A percentile compares a stretch with the other conserved stretches of the same genome.
Conservation (phyloP, 2,113 vertebrate genomes). For the Otus sunia region DNA sequence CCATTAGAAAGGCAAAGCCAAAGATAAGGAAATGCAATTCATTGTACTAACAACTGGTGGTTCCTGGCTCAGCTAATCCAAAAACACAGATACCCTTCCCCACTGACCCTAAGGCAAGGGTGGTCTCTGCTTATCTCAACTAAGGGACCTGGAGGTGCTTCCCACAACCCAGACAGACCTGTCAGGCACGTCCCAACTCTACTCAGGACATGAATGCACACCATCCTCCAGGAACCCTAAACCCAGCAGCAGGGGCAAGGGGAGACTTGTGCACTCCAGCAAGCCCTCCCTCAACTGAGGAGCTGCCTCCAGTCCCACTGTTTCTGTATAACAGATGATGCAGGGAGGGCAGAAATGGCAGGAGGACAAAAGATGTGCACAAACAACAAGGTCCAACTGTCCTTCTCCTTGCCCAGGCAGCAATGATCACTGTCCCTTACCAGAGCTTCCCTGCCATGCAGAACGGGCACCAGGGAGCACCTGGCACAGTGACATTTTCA, state of each 20-base stretch:
- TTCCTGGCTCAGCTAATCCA: neutral
- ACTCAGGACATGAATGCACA: fast-evolving
- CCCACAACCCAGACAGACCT: neutral
- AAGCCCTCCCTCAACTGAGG: neutral
- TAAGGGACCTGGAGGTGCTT: neutral
- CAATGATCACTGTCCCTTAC: neutral
- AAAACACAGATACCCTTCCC: neutral
- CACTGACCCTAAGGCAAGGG: fast-evolving
- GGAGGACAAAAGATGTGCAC: neutral
- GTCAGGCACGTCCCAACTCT: fast-evolving
- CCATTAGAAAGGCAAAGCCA: neutral
- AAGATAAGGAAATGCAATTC: neutral
- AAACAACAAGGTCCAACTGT: neutral
- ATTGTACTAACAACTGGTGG: neutral
- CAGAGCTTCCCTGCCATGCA: neutral
- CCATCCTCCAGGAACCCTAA: neutral
- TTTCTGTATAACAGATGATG: neutral
- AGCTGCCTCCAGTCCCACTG: neutral
- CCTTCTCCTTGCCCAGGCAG: neutral
- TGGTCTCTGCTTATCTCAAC: neutral
- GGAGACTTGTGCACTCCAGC: neutral
- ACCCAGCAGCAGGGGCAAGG: neutral
- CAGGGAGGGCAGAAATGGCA: neutral
- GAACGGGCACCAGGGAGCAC: neutral
- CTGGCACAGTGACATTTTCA: neutral